Percentiles rank a stretch among this genome's conserved stretches.
These are phyloP conservation scores for Plumapathes pennacea DNA, from an alignment of 92 coral and sea anemone species.

Conservation along the genomic window DNA sequence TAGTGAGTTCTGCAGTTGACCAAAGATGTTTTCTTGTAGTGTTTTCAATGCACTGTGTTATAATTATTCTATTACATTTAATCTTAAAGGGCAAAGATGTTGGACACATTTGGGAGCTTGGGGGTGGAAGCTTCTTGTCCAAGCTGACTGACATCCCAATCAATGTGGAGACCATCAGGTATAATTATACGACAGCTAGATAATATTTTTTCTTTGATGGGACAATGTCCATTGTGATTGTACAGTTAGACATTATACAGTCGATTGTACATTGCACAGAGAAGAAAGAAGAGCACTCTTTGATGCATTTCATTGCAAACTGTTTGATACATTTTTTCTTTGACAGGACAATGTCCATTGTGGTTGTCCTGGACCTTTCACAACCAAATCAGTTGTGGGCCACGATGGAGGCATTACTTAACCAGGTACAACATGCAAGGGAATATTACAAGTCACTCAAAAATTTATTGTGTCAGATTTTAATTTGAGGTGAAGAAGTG, in stretches of 20 bases:
- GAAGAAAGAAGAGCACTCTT: too few species aligned
- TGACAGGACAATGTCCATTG: conserved; percentile 67
- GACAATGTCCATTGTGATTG: conserved; percentile 67
- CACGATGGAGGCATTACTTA: conserved; percentile 87
- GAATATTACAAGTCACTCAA: too few species aligned
- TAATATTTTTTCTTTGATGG: conserved; percentile 29
- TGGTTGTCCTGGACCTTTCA: conserved; percentile 83
- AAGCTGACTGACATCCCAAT: conserved; percentile 91
- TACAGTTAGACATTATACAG: conserved; percentile 13
- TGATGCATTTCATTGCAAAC: not conserved
- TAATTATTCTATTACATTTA: not conserved
- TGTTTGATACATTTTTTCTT: not conserved
- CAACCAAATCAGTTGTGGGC: conserved; percentile 87
- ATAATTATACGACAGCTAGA: not conserved
- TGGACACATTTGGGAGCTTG: conserved; percentile 99
- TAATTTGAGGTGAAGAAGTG: too few species aligned
- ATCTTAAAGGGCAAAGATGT: conserved; percentile 79
- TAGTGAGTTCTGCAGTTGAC: conserved; percentile 43
- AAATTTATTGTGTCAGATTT: too few species aligned
- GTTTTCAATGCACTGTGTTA: not conserved
- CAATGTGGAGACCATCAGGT: conserved; percentile 80
- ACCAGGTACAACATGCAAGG: too few species aligned
- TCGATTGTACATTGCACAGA: too few species aligned
- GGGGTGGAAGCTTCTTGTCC: conserved; percentile 93
- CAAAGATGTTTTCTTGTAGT: not conserved